These are phyloP conservation scores for Tetanocera ferruginea DNA, from an alignment of 2,888 invertebrate genomes.

Conservation along the genomic window DNA sequence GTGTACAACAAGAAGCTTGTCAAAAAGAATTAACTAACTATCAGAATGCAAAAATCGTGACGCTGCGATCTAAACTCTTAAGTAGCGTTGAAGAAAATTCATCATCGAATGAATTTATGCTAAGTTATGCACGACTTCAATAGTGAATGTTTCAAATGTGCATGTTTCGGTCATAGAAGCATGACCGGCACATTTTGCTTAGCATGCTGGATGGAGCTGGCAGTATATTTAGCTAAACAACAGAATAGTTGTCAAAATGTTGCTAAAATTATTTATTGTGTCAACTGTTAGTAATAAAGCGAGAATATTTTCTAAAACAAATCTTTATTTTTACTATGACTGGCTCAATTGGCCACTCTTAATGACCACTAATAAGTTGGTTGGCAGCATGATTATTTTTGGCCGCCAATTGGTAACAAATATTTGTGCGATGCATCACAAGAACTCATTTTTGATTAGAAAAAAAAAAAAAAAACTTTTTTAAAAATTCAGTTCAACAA, in stretches of 20 bases:
- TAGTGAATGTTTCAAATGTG: constrained; percentile 15
- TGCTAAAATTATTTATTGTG: not conserved
- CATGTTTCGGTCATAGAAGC: not conserved
- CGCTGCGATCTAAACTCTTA: constrained; percentile 6
- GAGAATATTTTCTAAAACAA: no score
- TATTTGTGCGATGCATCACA: not conserved
- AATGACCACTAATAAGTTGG: no score
- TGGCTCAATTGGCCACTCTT: no score
- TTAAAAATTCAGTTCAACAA: not conserved
- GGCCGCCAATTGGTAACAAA: no score
- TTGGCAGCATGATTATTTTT: no score
- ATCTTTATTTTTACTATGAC: no score
- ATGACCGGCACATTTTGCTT: not conserved
- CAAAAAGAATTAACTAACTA: constrained; percentile 18
- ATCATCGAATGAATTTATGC: not conserved
- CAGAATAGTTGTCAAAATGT: not conserved
- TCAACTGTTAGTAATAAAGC: no score
- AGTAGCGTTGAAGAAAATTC: not conserved
- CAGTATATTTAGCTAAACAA: no score
- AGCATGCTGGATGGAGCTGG: no score
- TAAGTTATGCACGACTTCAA: constrained; percentile 24
- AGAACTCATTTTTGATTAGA: not conserved
- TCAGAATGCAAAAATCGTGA: constrained; percentile 12
- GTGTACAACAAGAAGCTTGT: constrained; percentile 7
- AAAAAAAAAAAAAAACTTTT: not conserved